These are phyloP conservation scores for Cataglyphis altisquamis DNA, from an alignment of 2,888 invertebrate genomes.

Conservation along the genomic window DNA sequence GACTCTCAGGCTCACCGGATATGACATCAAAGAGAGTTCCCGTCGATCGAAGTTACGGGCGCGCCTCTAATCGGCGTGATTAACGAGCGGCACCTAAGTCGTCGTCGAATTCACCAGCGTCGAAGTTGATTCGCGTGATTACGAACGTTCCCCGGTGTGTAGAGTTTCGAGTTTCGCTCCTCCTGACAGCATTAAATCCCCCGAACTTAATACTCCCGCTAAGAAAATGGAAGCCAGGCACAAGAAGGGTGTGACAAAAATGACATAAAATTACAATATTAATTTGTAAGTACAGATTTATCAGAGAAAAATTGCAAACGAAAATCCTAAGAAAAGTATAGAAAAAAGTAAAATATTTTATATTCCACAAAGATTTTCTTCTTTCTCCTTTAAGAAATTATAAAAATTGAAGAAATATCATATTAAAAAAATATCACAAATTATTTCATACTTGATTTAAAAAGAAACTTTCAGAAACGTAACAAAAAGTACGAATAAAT, in stretches of 20 bases:
- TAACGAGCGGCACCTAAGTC: slow-evolving; percentile 56
- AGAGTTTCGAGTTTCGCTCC: slow-evolving; percentile 30
- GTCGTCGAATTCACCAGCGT: slow-evolving; percentile 50
- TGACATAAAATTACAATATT: slow-evolving; percentile 33
- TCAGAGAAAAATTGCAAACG: neutral
- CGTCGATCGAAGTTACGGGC: slow-evolving; percentile 54
- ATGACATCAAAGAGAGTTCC: slow-evolving; percentile 57
- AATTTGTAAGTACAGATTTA: slow-evolving; percentile 1
- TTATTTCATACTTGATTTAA: neutral
- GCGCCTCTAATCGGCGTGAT: slow-evolving; percentile 55
- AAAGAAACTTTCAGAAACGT: neutral
- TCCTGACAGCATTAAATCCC: slow-evolving; percentile 26
- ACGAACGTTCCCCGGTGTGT: slow-evolving; percentile 41
- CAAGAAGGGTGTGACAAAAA: slow-evolving; percentile 16
- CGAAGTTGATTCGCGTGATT: slow-evolving; percentile 55
- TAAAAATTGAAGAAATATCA: neutral
- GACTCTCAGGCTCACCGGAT: slow-evolving; percentile 51
- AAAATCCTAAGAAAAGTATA: neutral
- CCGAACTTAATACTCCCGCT: slow-evolving; percentile 43
- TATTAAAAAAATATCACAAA: neutral
- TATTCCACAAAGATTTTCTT: neutral
- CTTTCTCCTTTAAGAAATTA: neutral
- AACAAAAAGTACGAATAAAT: neutral
- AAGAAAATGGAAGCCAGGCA: slow-evolving; percentile 36
- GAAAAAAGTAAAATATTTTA: neutral